Conservation (phyloP, 2,888 invertebrate genomes). For the Hydropsyche betteni region DNA sequence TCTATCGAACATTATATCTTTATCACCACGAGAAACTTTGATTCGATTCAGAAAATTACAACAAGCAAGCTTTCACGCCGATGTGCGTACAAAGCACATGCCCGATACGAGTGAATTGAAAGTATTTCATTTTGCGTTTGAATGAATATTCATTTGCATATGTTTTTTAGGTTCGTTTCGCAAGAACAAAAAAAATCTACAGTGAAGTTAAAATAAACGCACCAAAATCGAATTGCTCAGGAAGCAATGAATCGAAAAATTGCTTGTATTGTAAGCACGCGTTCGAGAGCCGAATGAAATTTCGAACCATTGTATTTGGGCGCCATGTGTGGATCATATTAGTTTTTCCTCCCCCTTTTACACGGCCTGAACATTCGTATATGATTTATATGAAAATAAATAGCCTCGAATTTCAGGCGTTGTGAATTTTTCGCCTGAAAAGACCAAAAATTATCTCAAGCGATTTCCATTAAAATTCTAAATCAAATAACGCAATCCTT, state of each 20-base stretch:
- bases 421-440: not conserved
- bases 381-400: conserved; percentile 14
- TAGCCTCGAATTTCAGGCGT: not conserved
- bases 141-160: too few relatives aligned
- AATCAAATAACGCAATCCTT: conserved; percentile 29
- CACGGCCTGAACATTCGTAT: not conserved
- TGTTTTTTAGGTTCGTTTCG: too few relatives aligned
- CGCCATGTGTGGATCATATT: not conserved
- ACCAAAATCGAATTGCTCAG: not conserved
- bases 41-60: too few relatives aligned
- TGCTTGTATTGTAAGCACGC: conserved; percentile 10
- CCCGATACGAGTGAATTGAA: too few relatives aligned
- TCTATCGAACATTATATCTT: too few relatives aligned
- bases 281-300: not conserved
- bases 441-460: conserved; percentile 7
- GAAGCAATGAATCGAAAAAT: conserved; percentile 30
- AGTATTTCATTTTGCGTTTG: too few relatives aligned
- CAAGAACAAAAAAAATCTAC: too few relatives aligned
- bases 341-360: not conserved
- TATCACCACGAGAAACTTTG: too few relatives aligned
- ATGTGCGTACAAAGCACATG: too few relatives aligned
- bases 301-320: conserved; percentile 1
- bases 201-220: conserved; percentile 3
- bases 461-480: conserved; percentile 28
- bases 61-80: too few relatives aligned